phyloP scores from a whole-genome alignment of 2,888 invertebrate genomes.

The Siphonodentalium dalli region DNA sequence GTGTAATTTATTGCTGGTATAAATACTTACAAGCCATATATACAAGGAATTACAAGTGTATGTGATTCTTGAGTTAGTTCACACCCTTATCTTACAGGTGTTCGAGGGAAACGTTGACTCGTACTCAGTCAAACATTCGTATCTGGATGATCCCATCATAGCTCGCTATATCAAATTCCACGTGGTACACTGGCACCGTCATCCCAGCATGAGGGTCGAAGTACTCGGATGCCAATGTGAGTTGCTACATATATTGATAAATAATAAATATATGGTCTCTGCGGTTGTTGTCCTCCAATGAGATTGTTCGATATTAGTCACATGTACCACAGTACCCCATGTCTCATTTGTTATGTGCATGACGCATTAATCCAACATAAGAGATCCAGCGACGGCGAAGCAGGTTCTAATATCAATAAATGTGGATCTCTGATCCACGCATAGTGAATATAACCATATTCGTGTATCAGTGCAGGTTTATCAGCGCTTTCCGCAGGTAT shows the following conservation, averaged over 20 bases:
- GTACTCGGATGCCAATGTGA: conserved; percentile 69
- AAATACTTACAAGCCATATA: too few species aligned
- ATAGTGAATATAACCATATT: too few species aligned
- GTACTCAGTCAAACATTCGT: conserved; percentile 66
- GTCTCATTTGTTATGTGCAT: too few species aligned
- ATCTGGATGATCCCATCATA: conserved; percentile 66
- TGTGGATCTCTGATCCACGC: too few species aligned
- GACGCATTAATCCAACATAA: too few species aligned
- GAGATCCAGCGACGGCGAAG: too few species aligned
- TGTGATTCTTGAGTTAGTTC: too few species aligned
- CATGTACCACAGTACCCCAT: not conserved
- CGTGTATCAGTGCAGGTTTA: too few species aligned
- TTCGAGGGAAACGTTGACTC: conserved; percentile 68
- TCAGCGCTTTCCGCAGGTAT: too few species aligned
- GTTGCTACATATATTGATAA: conserved; percentile 23
- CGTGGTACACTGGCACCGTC: conserved; percentile 67
- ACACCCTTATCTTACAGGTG: conserved; percentile 56
- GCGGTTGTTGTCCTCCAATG: not conserved
- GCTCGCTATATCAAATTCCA: conserved; percentile 68
- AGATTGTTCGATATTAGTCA: not conserved
- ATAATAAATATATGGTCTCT: not conserved
- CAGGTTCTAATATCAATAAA: too few species aligned
- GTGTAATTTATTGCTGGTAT: too few species aligned
- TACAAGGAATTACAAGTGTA: too few species aligned
- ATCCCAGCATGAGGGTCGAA: conserved; percentile 69